Percentiles rank a stretch among this genome's conserved stretches.
Conservation (phyloP, 1,140 invertebrate species). For the Drosophila carrolli region DNA sequence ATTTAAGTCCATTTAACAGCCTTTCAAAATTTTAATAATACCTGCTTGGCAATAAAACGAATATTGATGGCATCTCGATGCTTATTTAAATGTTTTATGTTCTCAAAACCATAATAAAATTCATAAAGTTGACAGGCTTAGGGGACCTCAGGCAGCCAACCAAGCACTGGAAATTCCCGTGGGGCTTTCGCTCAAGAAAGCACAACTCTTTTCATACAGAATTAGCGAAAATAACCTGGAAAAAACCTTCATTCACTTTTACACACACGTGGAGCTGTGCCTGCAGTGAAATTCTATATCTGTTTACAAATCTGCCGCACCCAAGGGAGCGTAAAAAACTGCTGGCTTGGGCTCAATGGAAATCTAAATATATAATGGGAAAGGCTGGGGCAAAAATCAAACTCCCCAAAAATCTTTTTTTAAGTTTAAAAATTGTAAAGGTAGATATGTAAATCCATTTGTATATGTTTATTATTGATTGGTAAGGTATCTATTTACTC, state of each 20-base stretch:
- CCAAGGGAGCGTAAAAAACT: conserved; percentile 1
- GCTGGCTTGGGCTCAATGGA: neutral
- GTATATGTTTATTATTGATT: neutral
- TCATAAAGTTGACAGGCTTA: conserved; percentile 62
- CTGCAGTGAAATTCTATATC: conserved; percentile 3
- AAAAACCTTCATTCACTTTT: too few species aligned
- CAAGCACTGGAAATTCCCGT: too few species aligned
- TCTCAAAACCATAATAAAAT: conserved; percentile 72
- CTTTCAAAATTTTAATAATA: too few species aligned
- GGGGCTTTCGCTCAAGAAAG: too few species aligned
- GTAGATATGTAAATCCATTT: neutral
- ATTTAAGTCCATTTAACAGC: too few species aligned
- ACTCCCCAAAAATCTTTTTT: neutral
- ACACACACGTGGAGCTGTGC: neutral
- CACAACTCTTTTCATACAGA: too few species aligned
- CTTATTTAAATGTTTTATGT: conserved; percentile 76
- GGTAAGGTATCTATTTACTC: too few species aligned
- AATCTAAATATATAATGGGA: neutral
- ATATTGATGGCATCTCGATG: conserved; percentile 17
- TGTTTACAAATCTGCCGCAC: conserved; percentile 3
- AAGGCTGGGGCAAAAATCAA: neutral
- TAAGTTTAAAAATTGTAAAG: neutral
- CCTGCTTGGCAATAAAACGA: too few species aligned
- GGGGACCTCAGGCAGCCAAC: conserved; percentile 1
- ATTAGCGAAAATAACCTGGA: too few species aligned